These are phyloP conservation scores for Polylopha cassiicola DNA, from an alignment of 2,888 invertebrate genomes.

Conservation along the genomic window DNA sequence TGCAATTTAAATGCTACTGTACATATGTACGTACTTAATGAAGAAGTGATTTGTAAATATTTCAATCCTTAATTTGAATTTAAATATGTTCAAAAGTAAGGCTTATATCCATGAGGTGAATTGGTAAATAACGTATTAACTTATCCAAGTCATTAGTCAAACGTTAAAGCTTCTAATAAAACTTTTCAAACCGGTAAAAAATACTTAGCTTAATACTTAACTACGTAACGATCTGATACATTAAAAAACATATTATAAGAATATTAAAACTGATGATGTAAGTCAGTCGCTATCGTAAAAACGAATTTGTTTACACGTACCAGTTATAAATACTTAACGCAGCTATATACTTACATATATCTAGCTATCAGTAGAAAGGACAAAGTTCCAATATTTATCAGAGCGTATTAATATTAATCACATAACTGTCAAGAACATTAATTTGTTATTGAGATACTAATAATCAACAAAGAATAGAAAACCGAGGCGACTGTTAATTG, in stretches of 20 bases:
- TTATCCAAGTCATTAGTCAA: background rate
- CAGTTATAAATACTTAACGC: conserved; percentile 8
- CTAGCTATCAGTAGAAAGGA: conserved; percentile 3
- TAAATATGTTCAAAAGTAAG: no score
- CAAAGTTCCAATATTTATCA: conserved; percentile 7
- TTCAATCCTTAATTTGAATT: no score
- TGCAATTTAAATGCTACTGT: conserved; percentile 2
- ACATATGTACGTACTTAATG: background rate
- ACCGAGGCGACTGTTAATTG: conserved; percentile 6
- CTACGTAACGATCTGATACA: background rate
- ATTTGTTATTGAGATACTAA: conserved; percentile 4
- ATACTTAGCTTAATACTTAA: conserved; percentile 14
- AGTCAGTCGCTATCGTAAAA: conserved; percentile 14
- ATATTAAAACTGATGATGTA: conserved; percentile 14
- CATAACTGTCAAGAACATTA: conserved; percentile 1
- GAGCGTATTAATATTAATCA: background rate
- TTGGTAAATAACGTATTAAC: no score
- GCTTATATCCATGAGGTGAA: no score
- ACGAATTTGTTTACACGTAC: conserved; percentile 12
- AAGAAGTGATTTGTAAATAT: background rate
- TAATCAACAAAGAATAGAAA: conserved; percentile 10
- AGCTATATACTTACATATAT: conserved; percentile 1
- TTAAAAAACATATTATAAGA: conserved; percentile 8
- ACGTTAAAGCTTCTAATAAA: no score
- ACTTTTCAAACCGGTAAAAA: conserved; percentile 12